A percentile compares a stretch with the other conserved stretches of the same genome.
phyloP scores from a whole-genome alignment of 2,113 vertebrate genomes.

The Antigone vipio region DNA sequence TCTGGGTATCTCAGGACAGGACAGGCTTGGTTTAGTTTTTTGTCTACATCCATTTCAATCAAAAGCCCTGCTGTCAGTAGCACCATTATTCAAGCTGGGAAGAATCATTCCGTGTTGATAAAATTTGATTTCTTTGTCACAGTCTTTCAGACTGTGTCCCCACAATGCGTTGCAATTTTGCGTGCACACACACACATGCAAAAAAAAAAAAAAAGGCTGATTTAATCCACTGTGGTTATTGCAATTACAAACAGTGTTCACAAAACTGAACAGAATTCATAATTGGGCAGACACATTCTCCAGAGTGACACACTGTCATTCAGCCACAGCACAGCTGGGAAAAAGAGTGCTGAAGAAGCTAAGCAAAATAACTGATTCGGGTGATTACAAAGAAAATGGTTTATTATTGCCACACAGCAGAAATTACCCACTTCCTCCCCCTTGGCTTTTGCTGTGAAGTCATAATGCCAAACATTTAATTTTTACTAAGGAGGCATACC shows the following conservation, averaged over 20 bases:
- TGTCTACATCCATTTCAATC: not conserved
- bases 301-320: not conserved
- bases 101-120: not conserved
- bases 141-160: not conserved
- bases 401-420: not conserved
- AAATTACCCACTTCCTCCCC: not conserved
- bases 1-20: not conserved
- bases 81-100: not conserved
- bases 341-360: not conserved
- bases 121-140: constrained; percentile 19
- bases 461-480: not conserved
- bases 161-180: not conserved
- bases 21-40: not conserved
- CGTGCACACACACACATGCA: too few species aligned
- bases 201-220: not conserved
- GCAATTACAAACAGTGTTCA: not conserved
- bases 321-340: constrained; percentile 37
- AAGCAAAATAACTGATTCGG: not conserved
- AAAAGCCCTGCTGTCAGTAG: not conserved
- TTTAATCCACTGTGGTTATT: not conserved
- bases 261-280: constrained; percentile 15
- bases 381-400: not conserved
- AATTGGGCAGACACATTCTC: not conserved
- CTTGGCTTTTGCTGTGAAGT: not conserved
- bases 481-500: not conserved